Base-by-base conservation (phyloP, 2,888 invertebrate species). In the Lasius platythorax region DNA sequence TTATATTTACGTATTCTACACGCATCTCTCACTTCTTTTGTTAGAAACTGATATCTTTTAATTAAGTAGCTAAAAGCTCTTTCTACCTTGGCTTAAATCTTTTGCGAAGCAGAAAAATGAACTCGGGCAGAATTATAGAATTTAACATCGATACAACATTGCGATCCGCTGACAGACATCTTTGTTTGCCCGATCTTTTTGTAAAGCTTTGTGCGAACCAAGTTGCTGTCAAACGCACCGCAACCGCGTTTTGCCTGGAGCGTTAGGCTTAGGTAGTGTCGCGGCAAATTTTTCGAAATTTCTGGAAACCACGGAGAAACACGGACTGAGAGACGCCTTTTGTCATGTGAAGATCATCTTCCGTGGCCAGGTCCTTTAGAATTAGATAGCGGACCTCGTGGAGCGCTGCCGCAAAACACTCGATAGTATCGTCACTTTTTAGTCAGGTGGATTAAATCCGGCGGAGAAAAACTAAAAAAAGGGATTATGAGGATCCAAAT, bases 401-500 rank as follows among this genome's bases (percentile, higher is more conserved):
- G 18, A 33, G 15, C 46, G 50, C 28, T 63, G 53, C 30, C 30
- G 8, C 53, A n/a, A 53, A 58, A 67, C 18, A 46, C 8, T 40
- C 40, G 40, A 8, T 43, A 70, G 46, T 74, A 92, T 93, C 91
- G 92, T 92, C 92, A 92, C 91, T 89, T 90, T 85, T 88, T 90
- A 91, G 92, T 93, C 92, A 93, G 92, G 90, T 91, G 90, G 92
- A 92, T 92, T 91, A 91, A 87, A 88, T 84, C 87, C 76, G 86
- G 88, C 85, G 87, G 89, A 91, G 88, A 91, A 87, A 66, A 64
- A 91, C 28, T 84, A 90, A 90, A 93, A 93, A 93, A 85, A 92
- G 91, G n/a, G 93, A 94, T 94, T 94, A 94, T 90, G 85, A 83
- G 92, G 94, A 93, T 94, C 93, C 93, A 94, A 94, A 94, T 94